Evolutionary conservation across 2,113 vertebrate species (phyloP).

Genomic region (Strix uralensis): DNA sequence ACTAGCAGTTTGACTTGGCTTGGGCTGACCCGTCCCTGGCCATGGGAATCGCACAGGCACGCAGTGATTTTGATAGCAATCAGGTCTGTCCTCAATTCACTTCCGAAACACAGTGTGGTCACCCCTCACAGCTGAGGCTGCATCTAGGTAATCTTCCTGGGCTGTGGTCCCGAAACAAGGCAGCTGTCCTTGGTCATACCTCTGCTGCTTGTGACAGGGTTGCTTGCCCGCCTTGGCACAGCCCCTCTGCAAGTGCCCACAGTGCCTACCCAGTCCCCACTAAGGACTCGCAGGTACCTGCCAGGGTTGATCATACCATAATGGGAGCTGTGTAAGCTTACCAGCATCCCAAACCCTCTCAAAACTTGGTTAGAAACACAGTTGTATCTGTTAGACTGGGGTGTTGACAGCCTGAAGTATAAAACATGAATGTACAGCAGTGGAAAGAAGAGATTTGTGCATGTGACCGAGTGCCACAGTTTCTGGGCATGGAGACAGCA

Average conservation of each 20-base stretch:
- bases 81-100: rapidly evolving
- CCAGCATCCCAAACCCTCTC: neutral
- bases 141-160: neutral
- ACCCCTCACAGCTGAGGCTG: neutral
- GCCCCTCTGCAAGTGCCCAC: neutral
- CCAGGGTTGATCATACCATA: neutral
- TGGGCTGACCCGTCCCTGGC: neutral
- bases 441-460: neutral
- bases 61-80: neutral
- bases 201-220: neutral
- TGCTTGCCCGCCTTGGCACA: rapidly evolving
- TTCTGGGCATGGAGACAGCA: neutral
- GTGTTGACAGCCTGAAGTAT: neutral
- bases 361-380: neutral
- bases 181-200: rapidly evolving
- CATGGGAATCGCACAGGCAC: rapidly evolving
- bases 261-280: too few relatives aligned
- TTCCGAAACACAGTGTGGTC: rapidly evolving
- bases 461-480: rapidly evolving
- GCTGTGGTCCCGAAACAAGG: neutral
- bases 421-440: neutral
- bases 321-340: neutral
- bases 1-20: neutral
- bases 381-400: neutral
- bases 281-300: neutral